Conservation (phyloP, 2,888 invertebrate species). For the Philereme vetulata region DNA sequence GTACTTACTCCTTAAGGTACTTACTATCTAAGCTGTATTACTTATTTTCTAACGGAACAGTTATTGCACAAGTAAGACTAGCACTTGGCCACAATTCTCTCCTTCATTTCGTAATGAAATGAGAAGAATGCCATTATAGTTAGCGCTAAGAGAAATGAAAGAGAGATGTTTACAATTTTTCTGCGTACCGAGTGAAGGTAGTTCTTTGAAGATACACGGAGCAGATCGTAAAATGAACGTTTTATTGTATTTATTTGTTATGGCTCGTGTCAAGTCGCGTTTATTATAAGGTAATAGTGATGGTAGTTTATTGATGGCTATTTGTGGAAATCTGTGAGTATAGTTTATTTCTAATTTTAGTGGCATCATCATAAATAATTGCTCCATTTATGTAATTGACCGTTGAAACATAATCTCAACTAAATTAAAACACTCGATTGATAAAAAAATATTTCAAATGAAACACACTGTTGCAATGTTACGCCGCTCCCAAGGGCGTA, state of each 20-base stretch:
- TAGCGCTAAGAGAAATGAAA: constrained; percentile 35
- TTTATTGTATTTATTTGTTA: constrained; percentile 36
- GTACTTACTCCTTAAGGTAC: too few species aligned
- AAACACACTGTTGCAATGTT: constrained; percentile 15
- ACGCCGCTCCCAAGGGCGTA: constrained; percentile 53
- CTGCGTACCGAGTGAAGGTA: constrained; percentile 32
- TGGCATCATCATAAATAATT: too few species aligned
- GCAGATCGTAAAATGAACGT: constrained; percentile 28
- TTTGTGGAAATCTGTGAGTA: neutral
- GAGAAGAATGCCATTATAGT: constrained; percentile 49
- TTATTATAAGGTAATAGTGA: constrained; percentile 10
- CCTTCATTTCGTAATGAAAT: constrained; percentile 45
- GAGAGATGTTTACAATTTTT: constrained; percentile 36
- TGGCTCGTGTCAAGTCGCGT: constrained; percentile 28
- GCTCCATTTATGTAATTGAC: too few species aligned
- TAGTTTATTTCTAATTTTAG: neutral
- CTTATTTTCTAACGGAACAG: too few species aligned
- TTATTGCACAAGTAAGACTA: too few species aligned
- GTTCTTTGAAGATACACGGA: constrained; percentile 32
- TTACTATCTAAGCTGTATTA: too few species aligned
- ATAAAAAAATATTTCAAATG: neutral
- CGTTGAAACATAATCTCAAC: neutral
- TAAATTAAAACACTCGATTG: neutral
- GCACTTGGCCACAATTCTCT: constrained; percentile 1
- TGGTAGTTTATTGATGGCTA: constrained; percentile 16